Conservation (phyloP, 2,113 vertebrate species). For the Lathamus discolor region DNA sequence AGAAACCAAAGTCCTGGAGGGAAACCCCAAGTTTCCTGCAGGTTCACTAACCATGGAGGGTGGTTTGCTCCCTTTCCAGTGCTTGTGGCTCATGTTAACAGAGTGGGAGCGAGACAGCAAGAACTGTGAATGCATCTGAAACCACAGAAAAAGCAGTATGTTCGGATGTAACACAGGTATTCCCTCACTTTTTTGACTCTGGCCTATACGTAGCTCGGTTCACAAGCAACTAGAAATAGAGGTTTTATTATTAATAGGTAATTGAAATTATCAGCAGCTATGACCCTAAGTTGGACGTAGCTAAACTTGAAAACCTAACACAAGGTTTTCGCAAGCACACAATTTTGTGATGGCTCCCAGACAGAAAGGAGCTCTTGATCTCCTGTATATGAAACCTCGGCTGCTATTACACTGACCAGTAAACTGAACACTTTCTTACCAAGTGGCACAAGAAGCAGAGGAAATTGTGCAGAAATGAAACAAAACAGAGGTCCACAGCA, state of each 20-base stretch:
- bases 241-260: not conserved
- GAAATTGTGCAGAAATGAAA: not conserved
- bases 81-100: not conserved
- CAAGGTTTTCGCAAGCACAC: not conserved
- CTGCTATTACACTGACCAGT: not conserved
- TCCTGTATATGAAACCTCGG: rapidly evolving
- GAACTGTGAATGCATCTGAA: not conserved
- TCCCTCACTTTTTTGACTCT: not conserved
- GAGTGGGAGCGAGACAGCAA: not conserved
- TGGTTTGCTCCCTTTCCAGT: not conserved
- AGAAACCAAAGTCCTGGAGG: not conserved
- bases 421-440: not conserved
- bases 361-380: not conserved
- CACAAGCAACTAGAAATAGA: not conserved
- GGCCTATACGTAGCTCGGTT: not conserved
- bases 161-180: not conserved
- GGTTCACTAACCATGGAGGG: not conserved
- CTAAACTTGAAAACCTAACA: not conserved
- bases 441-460: not conserved
- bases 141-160: not conserved
- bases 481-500: rapidly evolving
- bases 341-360: not conserved
- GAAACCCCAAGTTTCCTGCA: not conserved
- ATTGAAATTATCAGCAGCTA: not conserved
- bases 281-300: not conserved